These are phyloP conservation scores for Aldabrachelys gigantea DNA, from an alignment of 2,113 vertebrate species.

Conservation along the genomic window DNA sequence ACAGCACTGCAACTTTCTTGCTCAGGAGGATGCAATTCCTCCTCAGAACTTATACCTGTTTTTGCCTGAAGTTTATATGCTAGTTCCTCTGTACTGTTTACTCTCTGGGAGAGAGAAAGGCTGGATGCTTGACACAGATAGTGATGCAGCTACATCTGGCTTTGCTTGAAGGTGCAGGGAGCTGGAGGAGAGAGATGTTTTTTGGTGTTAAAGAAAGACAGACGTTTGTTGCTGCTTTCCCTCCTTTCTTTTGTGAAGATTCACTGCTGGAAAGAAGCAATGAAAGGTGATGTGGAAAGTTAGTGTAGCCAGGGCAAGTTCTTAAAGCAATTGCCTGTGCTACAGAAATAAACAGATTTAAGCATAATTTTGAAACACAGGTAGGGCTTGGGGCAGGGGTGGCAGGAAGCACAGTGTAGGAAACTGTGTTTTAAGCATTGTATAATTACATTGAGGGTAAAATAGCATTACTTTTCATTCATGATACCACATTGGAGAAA, in stretches of 20 bases:
- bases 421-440: not conserved
- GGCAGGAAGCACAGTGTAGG: not conserved
- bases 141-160: rapidly evolving
- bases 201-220: not conserved
- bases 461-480: not conserved
- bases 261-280: not conserved
- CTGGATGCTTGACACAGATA: not conserved
- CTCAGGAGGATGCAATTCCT: not conserved
- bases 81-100: not conserved
- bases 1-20: no score
- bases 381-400: rapidly evolving
- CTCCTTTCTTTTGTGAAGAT: not conserved
- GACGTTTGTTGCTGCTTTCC: not conserved
- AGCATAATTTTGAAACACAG: not conserved
- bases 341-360: not conserved
- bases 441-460: rapidly evolving
- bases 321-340: not conserved
- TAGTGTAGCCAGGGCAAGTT: not conserved
- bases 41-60: not conserved
- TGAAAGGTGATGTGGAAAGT: not conserved
- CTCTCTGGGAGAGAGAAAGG: not conserved
- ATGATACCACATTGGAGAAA: rapidly evolving
- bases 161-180: not conserved
- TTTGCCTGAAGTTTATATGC: not conserved
- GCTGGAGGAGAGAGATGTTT: not conserved